Base-by-base conservation (phyloP, 2,113 vertebrate genomes). In the Turnix velox region DNA sequence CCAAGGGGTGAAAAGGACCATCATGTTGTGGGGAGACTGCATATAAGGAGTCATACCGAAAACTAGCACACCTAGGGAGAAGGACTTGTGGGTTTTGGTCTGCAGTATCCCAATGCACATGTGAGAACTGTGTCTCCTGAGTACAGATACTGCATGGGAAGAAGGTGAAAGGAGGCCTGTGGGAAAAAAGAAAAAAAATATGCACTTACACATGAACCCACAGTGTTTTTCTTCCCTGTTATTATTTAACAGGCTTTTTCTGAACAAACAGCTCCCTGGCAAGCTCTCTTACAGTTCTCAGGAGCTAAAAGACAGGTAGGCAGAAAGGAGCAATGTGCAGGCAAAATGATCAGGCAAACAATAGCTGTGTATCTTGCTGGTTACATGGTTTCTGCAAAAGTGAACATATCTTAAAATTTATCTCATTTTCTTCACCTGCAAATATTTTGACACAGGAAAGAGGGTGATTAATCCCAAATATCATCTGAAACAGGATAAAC, bases 381-480 rank as follows among this genome's bases (percentile, higher is more conserved):
- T 45, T 75, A 54, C 7, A 4, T 11, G 46, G 59, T 85, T 73
- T 75, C 28, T 87, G 48, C 54, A 66, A 35, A 87, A 73, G 27
- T 8, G 28, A 14, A 25, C 4, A 12, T 52, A 62, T 20, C 62
- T 78, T 69, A 76, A 79, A 58, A 69, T 54, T 72, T 65, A 45
- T 59, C 59, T 82, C 30, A 20, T 43, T 94, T 84, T 74, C 67
- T 83, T 28, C 35, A 90, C 48, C 55, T 57, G 35, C 40, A 35
- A 12, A 27, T 59, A 33, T 63, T 85, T 67, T 68, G 18, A 43
- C 20, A 71, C 20, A 66, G 28, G 63, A 62, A 9, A 40, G 63
- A 83, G 28, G 24, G 24, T 40, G 43, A 72, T 91, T 88, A 93
- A 76, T 91, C 71, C 84, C 39, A 43, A 83, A 69, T 65, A 54